Conservation (phyloP, 2,797 vertebrate genomes). For the Lacerta bilineata region DNA sequence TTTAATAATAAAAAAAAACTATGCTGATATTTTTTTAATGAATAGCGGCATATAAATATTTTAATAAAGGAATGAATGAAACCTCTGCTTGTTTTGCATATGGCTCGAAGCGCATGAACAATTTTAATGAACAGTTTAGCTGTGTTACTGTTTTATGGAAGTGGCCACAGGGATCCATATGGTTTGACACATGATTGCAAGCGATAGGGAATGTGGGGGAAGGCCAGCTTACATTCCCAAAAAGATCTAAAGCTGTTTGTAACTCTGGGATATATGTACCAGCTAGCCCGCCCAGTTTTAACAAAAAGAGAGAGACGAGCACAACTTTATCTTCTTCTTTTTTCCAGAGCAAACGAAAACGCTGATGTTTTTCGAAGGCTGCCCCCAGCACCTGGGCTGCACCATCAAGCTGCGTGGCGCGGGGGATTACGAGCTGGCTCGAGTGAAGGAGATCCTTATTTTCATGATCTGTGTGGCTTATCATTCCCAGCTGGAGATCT, state of each 20-base stretch:
- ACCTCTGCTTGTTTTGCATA: neutral
- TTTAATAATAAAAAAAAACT: too few species aligned
- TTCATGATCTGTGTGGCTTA: slow-evolving; percentile 98
- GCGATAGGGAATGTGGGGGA: slow-evolving; percentile 17
- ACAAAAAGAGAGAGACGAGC: neutral
- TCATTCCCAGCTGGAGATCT: slow-evolving; percentile 98
- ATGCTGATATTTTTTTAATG: too few species aligned
- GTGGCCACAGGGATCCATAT: neutral
- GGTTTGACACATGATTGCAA: slow-evolving; percentile 9
- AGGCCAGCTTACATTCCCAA: neutral
- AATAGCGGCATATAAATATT: too few species aligned
- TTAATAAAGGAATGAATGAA: too few species aligned
- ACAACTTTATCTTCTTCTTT: neutral
- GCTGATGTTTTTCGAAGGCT: slow-evolving; percentile 98
- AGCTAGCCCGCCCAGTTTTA: neutral
- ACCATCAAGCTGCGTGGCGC: slow-evolving; percentile 96
- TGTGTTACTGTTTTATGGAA: neutral
- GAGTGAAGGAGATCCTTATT: slow-evolving; percentile 96
- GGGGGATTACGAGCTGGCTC: slow-evolving; percentile 92
- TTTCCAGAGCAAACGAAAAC: slow-evolving; percentile 91
- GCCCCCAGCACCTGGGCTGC: slow-evolving; percentile 92
- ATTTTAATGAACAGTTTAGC: neutral
- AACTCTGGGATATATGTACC: neutral
- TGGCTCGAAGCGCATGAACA: too few species aligned
- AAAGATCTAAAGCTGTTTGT: neutral